Base-by-base conservation (phyloP, 2,113 vertebrate species). In the Bubo bubo region DNA sequence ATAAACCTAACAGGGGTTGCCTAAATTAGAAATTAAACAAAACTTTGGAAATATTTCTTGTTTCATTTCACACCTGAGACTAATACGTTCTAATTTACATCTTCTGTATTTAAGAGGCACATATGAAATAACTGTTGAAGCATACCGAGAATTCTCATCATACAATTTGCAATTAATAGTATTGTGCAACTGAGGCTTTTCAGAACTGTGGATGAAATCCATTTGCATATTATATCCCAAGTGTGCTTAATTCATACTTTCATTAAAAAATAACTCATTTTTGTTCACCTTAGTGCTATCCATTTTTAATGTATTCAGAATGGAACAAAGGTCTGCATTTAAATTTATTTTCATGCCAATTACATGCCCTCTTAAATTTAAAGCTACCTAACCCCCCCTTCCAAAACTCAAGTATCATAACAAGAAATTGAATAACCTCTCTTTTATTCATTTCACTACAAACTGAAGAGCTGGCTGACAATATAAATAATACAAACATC, bases 141-240 rank as follows among this genome's bases (percentile, higher is more conserved):
- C 79, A 93, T 71, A 94, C 70, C 26, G 62, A 92, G 92, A 93
- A 93, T 91, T 86, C 87, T 92, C 91, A 95, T 91, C 59, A 47
- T 83, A 96, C 86, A 87, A 95, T 96, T 82, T 94, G 89, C 84
- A 91, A 95, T 94, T 94, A 96, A 96, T 91, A 93, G 74, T 82
- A 96, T 68, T 76, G 87, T 94, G 75, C 87, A 95, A 56, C 11
- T 71, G 77, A 96, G 50, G 93, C 84, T 95, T 95, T 95, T 88
- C 93, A 95, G 84, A 95, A 93, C 67, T 88, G 90, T 71, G 96
- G 84, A 93, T 88, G 49, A 97, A 96, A 96, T 73, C 32, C 37
- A 97, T 96, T 96, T 95, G 96, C 88, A 97, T 95, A 93, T 70
- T 70, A 94, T 58, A 95, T 96, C 91, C 89, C 95, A 90, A 97